These are phyloP conservation scores for Papilio demoleus DNA, from an alignment of 2,888 invertebrate genomes.

Conservation along the genomic window DNA sequence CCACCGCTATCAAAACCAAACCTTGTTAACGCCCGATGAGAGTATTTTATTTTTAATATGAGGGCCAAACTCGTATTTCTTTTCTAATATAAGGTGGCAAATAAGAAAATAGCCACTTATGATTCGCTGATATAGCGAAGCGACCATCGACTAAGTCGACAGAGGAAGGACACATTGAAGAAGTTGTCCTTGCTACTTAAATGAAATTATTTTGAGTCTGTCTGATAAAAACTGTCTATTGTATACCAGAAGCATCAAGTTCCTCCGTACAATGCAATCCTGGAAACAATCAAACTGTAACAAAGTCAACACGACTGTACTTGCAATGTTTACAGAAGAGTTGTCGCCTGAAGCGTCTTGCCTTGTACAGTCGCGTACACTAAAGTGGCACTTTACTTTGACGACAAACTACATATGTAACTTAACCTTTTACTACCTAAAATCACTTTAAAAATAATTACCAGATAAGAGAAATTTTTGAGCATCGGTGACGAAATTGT, in stretches of 20 bases:
- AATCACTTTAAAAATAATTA: background rate
- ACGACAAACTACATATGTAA: constrained; percentile 5
- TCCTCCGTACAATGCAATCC: constrained; percentile 9
- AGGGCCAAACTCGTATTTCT: no score
- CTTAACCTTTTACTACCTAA: background rate
- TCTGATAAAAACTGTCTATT: background rate
- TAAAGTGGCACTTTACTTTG: constrained; percentile 19
- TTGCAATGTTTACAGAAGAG: constrained; percentile 7
- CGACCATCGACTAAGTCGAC: no score
- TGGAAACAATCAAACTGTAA: constrained; percentile 15
- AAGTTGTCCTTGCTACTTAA: background rate
- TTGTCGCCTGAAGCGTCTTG: constrained; percentile 16
- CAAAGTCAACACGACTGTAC: constrained; percentile 22
- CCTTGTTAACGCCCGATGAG: no score
- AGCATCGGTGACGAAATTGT: no score
- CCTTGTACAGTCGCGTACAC: constrained; percentile 12
- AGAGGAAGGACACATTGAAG: background rate
- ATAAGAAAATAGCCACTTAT: no score
- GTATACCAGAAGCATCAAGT: background rate
- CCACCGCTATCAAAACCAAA: background rate
- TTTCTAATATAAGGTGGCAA: no score
- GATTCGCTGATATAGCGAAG: no score
- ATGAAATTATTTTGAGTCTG: background rate
- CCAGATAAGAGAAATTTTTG: background rate
- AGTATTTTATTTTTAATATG: no score